Evolutionary conservation across 2,797 vertebrate genomes (phyloP).

Genomic region (Coregonus suidteri): DNA sequence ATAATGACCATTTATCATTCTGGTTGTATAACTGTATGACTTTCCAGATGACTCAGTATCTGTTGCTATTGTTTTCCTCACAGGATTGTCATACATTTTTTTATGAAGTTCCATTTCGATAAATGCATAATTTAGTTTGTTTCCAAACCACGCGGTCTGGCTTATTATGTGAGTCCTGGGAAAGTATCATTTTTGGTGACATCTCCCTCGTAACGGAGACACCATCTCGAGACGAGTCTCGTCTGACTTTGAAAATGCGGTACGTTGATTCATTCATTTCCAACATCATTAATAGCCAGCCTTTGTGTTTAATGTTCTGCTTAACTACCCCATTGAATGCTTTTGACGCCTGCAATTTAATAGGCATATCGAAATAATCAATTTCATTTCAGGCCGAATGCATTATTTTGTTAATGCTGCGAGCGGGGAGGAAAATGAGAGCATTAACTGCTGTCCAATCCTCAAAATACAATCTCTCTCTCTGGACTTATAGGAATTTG

Average conservation of each 20-base stretch:
- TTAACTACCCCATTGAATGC: constrained; percentile 28
- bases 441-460: constrained; percentile 16
- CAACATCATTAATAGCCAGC: constrained; percentile 31
- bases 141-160: neutral
- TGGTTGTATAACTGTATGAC: neutral
- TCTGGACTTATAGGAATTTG: neutral
- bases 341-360: constrained; percentile 31
- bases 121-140: constrained; percentile 6
- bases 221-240: neutral
- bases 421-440: constrained; percentile 15
- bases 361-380: constrained; percentile 41
- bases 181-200: constrained; percentile 25
- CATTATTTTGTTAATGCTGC: constrained; percentile 19
- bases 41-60: neutral
- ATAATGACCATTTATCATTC: neutral
- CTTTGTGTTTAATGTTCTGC: constrained; percentile 42
- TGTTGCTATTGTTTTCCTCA: neutral
- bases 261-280: constrained; percentile 28
- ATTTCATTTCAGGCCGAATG: constrained; percentile 32
- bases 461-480: neutral
- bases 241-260: neutral
- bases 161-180: neutral
- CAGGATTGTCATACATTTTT: neutral
- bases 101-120: constrained; percentile 10
- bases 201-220: constrained; percentile 1